These are phyloP conservation scores for Drosophila sordidula DNA, from an alignment of 2,888 invertebrate genomes.

Conservation along the genomic window DNA sequence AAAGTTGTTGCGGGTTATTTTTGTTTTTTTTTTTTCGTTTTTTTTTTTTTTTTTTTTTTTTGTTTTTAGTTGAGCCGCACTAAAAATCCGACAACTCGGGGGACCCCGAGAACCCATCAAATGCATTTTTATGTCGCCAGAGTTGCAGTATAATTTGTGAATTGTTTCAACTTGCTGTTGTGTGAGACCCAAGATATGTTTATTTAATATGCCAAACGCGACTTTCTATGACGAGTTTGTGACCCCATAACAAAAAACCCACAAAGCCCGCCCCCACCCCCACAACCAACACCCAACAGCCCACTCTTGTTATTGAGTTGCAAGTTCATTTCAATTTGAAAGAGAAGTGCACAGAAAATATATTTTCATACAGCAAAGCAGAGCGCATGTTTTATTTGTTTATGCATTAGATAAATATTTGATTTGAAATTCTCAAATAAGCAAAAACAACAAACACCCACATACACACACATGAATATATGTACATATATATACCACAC, in stretches of 20 bases:
- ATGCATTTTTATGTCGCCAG: slow-evolving; percentile 55
- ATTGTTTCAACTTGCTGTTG: slow-evolving; percentile 48
- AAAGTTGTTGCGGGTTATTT: slow-evolving; percentile 54
- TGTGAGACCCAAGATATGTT: slow-evolving; percentile 40
- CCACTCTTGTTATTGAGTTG: slow-evolving; percentile 57
- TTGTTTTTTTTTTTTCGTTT: background rate
- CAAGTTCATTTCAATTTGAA: slow-evolving; percentile 51
- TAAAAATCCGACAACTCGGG: slow-evolving; percentile 53
- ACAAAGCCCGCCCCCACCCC: background rate
- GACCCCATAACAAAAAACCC: slow-evolving; percentile 15
- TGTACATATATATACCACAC: slow-evolving; percentile 3
- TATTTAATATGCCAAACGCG: slow-evolving; percentile 53
- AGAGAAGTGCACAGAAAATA: slow-evolving; percentile 25
- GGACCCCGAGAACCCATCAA: slow-evolving; percentile 37
- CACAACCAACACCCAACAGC: background rate
- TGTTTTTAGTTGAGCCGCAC: slow-evolving; percentile 39
- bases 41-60: background rate
- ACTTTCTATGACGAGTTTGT: slow-evolving; percentile 50
- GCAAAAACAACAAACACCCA: slow-evolving; percentile 12
- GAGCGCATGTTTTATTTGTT: slow-evolving; percentile 68
- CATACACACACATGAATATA: slow-evolving; percentile 3
- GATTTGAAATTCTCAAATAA: slow-evolving; percentile 49
- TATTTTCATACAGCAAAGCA: slow-evolving; percentile 25
- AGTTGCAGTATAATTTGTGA: slow-evolving; percentile 60
- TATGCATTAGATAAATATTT: slow-evolving; percentile 69